Evolutionary conservation across 2,797 vertebrate genomes (phyloP).

Genomic region (Sphenodon punctatus): DNA sequence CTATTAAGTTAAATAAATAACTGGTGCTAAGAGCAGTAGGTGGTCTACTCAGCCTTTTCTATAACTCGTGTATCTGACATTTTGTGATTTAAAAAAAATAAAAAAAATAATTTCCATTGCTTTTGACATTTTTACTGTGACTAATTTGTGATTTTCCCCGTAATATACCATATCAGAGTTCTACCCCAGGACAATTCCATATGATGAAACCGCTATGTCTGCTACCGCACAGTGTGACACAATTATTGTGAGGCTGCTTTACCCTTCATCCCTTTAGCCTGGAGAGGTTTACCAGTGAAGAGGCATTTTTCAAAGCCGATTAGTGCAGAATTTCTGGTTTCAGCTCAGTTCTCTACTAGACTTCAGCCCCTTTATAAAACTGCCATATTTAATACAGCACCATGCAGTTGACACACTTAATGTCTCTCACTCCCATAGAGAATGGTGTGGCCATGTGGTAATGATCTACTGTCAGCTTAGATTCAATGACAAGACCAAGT

Average conservation of each 20-base stretch:
- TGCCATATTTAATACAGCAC: not conserved
- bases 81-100: no score
- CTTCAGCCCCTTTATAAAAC: not conserved
- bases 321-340: not conserved
- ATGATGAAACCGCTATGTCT: not conserved
- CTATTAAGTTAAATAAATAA: constrained; percentile 1
- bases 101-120: constrained; percentile 12
- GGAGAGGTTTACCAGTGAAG: not conserved
- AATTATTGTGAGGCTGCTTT: not conserved
- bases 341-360: not conserved
- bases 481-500: constrained; percentile 30
- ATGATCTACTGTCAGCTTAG: constrained; percentile 17
- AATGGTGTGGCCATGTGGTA: not conserved
- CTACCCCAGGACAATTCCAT: not conserved
- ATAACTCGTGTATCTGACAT: rapidly evolving
- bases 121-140: constrained; percentile 41
- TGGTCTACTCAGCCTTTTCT: not conserved
- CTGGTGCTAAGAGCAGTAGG: not conserved
- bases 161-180: constrained; percentile 19
- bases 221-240: not conserved
- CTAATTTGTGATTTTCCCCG: constrained; percentile 16
- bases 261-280: not conserved
- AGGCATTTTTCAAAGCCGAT: not conserved
- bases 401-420: not conserved
- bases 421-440: not conserved